Conservation (phyloP, 2,888 invertebrate species). For the Neria commutata region DNA sequence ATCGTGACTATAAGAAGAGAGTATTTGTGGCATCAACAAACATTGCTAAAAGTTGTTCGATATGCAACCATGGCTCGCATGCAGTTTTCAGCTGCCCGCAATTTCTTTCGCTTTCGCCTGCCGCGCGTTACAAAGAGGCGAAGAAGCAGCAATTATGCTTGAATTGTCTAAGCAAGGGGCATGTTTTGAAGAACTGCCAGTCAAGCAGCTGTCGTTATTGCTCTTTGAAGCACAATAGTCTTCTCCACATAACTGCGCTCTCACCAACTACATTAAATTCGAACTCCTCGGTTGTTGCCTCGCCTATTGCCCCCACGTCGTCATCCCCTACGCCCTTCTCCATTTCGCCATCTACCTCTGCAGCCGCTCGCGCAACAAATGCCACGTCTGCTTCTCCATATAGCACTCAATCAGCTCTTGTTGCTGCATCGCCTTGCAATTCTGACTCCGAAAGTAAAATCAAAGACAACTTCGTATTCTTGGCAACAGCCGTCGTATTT, state of each 20-base stretch:
- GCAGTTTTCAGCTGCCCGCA: conserved; percentile 9
- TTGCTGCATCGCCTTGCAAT: conserved; percentile 4
- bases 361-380: too few species aligned
- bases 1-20: conserved; percentile 5
- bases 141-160: conserved; percentile 18
- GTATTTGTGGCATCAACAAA: conserved; percentile 12
- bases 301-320: too few species aligned
- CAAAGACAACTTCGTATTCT: conserved; percentile 13
- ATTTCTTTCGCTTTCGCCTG: conserved; percentile 7
- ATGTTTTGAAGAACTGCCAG: conserved; percentile 11
- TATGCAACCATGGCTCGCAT: conserved; percentile 14
- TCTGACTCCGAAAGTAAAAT: too few species aligned
- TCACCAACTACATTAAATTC: neutral
- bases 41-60: conserved; percentile 11
- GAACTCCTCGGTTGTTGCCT: too few species aligned
- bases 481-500: conserved; percentile 20
- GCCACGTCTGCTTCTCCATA: too few species aligned
- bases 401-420: too few species aligned
- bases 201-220: conserved; percentile 12
- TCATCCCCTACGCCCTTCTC: too few species aligned
- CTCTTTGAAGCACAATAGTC: conserved; percentile 24
- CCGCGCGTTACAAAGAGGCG: conserved; percentile 14
- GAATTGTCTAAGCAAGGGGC: conserved; percentile 12
- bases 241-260: conserved; percentile 25
- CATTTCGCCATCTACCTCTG: too few species aligned